These are phyloP conservation scores for Dromococcyx pavoninus DNA, from an alignment of 2,797 vertebrate species.

Conservation along the genomic window DNA sequence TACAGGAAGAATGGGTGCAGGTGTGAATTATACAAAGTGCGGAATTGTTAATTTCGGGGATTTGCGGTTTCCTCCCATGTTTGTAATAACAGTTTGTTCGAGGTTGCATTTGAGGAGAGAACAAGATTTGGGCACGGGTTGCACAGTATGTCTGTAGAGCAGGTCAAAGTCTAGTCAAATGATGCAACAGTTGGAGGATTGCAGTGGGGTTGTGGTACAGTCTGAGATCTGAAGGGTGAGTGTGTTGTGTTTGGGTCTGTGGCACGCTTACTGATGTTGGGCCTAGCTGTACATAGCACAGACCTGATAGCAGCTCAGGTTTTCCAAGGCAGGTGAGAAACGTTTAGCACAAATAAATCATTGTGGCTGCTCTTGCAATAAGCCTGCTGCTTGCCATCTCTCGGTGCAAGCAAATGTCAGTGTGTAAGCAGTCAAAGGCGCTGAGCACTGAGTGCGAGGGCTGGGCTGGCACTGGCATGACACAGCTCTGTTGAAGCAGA, in stretches of 20 bases:
- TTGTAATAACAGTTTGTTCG: background rate
- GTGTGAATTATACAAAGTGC: background rate
- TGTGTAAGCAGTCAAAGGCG: background rate
- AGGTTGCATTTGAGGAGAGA: background rate
- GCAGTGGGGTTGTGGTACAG: background rate
- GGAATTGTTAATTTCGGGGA: background rate
- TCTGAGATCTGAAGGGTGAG: background rate
- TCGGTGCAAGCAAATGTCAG: rapidly evolving
- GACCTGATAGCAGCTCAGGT: background rate
- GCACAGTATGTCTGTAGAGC: background rate
- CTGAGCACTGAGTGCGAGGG: background rate
- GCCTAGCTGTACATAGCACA: background rate
- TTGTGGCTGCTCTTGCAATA: background rate
- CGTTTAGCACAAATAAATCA: background rate
- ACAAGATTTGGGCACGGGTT: background rate
- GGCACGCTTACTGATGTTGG: background rate
- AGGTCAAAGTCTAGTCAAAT: background rate
- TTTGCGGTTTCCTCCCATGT: rapidly evolving
- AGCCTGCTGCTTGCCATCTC: background rate
- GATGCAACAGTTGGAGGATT: rapidly evolving
- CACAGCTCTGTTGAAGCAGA: rapidly evolving
- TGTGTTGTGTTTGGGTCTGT: rapidly evolving
- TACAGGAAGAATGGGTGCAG: background rate
- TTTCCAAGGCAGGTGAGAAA: background rate
- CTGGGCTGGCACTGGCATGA: rapidly evolving